These are phyloP conservation scores for Emmelina monodactyla DNA, from an alignment of 2,888 invertebrate genomes.

Conservation along the genomic window DNA sequence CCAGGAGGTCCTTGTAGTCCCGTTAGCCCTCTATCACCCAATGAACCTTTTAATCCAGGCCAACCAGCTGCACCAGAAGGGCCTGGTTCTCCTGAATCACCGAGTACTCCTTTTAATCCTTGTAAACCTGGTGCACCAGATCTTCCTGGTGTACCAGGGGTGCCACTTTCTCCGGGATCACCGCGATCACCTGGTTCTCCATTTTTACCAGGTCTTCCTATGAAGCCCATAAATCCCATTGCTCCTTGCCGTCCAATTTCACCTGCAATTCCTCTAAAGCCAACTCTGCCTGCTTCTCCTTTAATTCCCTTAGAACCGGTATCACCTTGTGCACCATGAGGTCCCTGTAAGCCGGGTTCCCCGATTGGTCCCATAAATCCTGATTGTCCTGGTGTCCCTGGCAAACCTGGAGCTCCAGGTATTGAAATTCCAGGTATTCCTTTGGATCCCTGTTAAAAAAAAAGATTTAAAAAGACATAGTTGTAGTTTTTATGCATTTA, in stretches of 20 bases:
- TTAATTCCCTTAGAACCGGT: slow-evolving; percentile 60
- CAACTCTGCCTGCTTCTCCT: slow-evolving; percentile 60
- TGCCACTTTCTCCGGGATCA: slow-evolving; percentile 74
- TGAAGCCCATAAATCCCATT: slow-evolving; percentile 46
- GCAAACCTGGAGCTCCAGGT: slow-evolving; percentile 74
- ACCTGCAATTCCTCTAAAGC: slow-evolving; percentile 41
- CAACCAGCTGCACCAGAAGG: slow-evolving; percentile 30
- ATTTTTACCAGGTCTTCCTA: slow-evolving; percentile 35
- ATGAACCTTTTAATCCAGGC: slow-evolving; percentile 43
- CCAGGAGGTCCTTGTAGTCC: slow-evolving; percentile 69
- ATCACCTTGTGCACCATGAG: slow-evolving; percentile 37
- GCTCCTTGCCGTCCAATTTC: slow-evolving; percentile 39
- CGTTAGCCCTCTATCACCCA: slow-evolving; percentile 58
- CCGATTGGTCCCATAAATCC: slow-evolving; percentile 72
- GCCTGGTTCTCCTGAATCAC: slow-evolving; percentile 29
- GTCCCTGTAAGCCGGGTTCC: slow-evolving; percentile 51
- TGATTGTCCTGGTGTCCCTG: slow-evolving; percentile 77
- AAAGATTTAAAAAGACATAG: neutral
- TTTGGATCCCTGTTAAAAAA: slow-evolving; percentile 43
- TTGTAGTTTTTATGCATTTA: slow-evolving; percentile 3
- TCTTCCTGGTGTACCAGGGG: slow-evolving; percentile 55
- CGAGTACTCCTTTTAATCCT: slow-evolving; percentile 32
- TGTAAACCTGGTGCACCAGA: slow-evolving; percentile 23
- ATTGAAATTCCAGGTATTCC: slow-evolving; percentile 35
- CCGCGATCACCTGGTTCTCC: slow-evolving; percentile 75